These are phyloP conservation scores for Heliconius charithonia DNA, from an alignment of 2,888 invertebrate species.

Conservation along the genomic window DNA sequence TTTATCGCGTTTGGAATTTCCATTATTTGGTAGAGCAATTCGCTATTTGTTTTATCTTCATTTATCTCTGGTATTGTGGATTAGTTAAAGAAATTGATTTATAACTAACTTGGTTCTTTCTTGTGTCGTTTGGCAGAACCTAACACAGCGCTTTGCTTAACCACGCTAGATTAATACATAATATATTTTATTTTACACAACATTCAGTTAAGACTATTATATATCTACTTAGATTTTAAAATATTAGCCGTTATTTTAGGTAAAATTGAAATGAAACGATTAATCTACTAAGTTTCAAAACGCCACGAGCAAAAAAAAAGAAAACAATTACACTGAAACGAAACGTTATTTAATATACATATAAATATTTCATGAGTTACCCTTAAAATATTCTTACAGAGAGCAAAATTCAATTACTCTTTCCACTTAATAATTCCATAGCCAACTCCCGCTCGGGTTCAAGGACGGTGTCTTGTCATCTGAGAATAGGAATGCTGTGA, in stretches of 20 bases:
- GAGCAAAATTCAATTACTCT: constrained; percentile 24
- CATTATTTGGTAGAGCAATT: background rate
- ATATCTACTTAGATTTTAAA: background rate
- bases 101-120: no score
- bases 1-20: background rate
- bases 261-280: background rate
- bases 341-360: constrained; percentile 11
- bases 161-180: background rate
- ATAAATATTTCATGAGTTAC: constrained; percentile 20
- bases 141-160: background rate
- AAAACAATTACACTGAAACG: background rate
- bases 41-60: background rate
- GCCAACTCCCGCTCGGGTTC: constrained; percentile 8
- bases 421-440: constrained; percentile 27
- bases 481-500: constrained; percentile 2
- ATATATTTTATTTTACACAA: background rate
- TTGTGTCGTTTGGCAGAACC: background rate
- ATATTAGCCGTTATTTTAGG: background rate
- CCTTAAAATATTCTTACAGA: constrained; percentile 19
- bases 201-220: background rate
- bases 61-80: background rate
- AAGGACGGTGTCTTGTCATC: constrained; percentile 23
- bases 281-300: background rate
- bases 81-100: background rate
- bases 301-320: background rate